Conservation (phyloP, 53 echinoderm and acorn worm species). For the Pentamera pediparva region DNA sequence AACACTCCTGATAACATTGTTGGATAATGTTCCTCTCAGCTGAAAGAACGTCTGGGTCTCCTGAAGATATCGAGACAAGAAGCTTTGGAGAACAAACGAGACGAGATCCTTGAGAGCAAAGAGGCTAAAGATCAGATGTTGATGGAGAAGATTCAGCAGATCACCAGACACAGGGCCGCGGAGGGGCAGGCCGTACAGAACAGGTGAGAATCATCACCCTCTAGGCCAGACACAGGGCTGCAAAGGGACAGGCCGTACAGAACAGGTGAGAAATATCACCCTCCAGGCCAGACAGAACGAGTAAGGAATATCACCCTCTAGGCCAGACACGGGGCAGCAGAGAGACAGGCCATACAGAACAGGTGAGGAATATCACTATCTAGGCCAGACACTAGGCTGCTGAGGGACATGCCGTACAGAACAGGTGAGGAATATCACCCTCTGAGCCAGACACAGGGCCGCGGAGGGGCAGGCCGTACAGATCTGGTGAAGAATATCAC, state of each 20-base stretch:
- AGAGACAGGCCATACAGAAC: too few species aligned
- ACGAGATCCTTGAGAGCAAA: constrained; percentile 76
- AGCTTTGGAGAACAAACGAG: constrained; percentile 70
- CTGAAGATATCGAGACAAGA: constrained; percentile 56
- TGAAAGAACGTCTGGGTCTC: constrained; percentile 69
- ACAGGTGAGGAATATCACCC: constrained; percentile 79
- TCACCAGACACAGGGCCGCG: constrained; percentile 80
- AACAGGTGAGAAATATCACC: constrained; percentile 65
- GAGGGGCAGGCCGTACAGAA: constrained; percentile 67
- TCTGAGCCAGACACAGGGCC: constrained; percentile 77
- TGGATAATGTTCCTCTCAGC: constrained; percentile 29
- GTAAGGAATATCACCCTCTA: too few species aligned
- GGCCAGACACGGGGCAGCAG: too few species aligned
- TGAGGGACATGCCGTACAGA: too few species aligned
- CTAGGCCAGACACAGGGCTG: too few species aligned
- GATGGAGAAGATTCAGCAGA: constrained; percentile 90
- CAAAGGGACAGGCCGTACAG: constrained; percentile 65
- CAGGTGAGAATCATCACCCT: constrained; percentile 78
- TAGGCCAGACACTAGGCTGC: too few species aligned
- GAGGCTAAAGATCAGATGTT: constrained; percentile 78
- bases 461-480: constrained; percentile 65
- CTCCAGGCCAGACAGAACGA: too few species aligned
- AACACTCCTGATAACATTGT: neutral
- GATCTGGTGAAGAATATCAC: constrained; percentile 57
- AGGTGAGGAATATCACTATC: too few species aligned